These are phyloP conservation scores for Cydia amplana DNA, from an alignment of 1,140 invertebrate species.

Conservation along the genomic window DNA sequence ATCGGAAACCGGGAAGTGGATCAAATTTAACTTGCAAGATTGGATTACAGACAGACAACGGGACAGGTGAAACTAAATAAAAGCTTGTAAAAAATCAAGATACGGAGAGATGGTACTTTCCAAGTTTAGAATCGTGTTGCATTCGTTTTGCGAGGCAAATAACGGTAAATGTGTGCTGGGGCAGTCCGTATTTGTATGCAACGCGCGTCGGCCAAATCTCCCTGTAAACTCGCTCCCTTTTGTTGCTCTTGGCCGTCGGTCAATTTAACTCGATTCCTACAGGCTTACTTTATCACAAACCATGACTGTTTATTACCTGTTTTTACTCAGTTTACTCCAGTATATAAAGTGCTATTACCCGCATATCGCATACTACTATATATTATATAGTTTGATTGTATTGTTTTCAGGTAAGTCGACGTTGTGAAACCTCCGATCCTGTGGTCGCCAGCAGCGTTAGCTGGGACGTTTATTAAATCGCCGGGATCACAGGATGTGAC, in stretches of 20 bases:
- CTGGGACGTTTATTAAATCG: not conserved
- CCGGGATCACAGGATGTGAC: not conserved
- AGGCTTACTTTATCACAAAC: too few relatives aligned
- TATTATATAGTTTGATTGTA: not conserved
- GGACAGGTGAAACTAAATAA: too few relatives aligned
- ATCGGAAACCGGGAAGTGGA: too few relatives aligned
- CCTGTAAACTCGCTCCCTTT: not conserved
- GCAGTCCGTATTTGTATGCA: not conserved
- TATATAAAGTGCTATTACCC: too few relatives aligned
- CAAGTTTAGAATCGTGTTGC: not conserved
- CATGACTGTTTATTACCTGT: too few relatives aligned
- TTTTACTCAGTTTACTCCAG: too few relatives aligned
- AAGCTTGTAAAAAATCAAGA: too few relatives aligned
- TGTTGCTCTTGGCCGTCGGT: not conserved
- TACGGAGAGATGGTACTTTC: too few relatives aligned
- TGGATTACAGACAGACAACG: too few relatives aligned
- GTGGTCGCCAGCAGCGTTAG: not conserved
- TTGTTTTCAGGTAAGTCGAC: slow-evolving; percentile 7
- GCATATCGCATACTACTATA: too few relatives aligned
- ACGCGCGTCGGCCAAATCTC: not conserved
- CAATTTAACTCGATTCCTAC: too few relatives aligned
- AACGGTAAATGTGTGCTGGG: not conserved
- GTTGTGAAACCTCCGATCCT: not conserved
- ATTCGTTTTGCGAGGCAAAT: not conserved
- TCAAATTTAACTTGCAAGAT: too few relatives aligned